Conservation (phyloP, 2,797 vertebrate genomes). For the Pipistrellus pygmaeus region DNA sequence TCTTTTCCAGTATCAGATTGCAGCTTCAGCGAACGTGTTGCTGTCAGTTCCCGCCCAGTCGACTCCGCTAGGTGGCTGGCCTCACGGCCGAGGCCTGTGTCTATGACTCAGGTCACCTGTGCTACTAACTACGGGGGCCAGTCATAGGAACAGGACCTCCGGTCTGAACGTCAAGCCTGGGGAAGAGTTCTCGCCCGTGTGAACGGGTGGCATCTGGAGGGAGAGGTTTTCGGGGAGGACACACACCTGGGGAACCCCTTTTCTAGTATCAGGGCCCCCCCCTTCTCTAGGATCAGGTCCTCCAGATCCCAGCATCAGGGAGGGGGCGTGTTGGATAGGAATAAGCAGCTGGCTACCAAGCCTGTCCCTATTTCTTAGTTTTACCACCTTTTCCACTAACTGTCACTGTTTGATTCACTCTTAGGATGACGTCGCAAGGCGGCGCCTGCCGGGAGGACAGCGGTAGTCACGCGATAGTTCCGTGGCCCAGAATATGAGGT, state of each 20-base stretch:
- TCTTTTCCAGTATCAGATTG: constrained; percentile 52
- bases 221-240: constrained; percentile 30
- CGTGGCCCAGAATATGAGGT: neutral
- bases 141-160: neutral
- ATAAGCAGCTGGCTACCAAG: neutral
- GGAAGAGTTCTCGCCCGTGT: neutral
- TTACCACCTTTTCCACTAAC: neutral
- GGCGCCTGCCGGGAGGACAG: neutral
- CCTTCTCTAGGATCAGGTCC: neutral
- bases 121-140: neutral
- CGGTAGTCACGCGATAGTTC: rapidly evolving
- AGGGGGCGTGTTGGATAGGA: rapidly evolving
- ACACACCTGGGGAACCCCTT: neutral
- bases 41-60: neutral
- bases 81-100: neutral
- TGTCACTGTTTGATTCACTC: neutral
- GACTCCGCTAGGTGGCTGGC: neutral
- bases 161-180: neutral
- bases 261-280: neutral
- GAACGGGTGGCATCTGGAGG: neutral
- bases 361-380: neutral
- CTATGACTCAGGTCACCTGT: neutral
- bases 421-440: constrained; percentile 19
- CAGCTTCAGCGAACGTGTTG: neutral
- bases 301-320: neutral